Conservation (phyloP, 2,888 invertebrate species). For the Rotaria sp. region DNA sequence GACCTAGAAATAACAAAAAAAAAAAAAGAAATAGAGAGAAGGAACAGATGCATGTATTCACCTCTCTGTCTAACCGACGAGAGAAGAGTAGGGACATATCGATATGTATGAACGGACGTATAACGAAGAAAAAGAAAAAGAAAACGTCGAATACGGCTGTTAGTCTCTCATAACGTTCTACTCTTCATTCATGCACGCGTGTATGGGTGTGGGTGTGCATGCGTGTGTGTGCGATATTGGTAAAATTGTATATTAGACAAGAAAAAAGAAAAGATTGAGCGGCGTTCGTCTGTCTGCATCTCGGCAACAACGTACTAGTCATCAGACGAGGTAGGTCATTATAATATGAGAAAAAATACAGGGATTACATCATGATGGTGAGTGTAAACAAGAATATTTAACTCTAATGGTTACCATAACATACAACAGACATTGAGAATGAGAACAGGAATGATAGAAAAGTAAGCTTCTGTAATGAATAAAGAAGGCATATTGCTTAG, state of each 20-base stretch:
- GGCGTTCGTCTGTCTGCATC: background rate
- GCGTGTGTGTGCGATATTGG: background rate
- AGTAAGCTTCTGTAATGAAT: background rate
- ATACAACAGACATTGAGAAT: background rate
- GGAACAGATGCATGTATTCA: background rate
- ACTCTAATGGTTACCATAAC: background rate
- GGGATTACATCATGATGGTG: background rate
- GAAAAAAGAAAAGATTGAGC: background rate
- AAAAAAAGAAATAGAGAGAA: background rate
- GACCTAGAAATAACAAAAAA: constrained; percentile 4
- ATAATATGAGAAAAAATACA: background rate
- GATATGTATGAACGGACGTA: constrained; percentile 8
- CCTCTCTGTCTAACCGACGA: background rate
- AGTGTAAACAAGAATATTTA: background rate
- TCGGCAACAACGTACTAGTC: background rate
- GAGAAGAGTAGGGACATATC: background rate
- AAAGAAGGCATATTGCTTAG: background rate
- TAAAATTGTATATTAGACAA: constrained; percentile 5
- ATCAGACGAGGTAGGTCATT: constrained; percentile 4
- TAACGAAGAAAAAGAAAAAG: background rate
- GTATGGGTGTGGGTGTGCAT: background rate
- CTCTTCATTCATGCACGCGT: background rate
- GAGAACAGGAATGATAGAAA: background rate
- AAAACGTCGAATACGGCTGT: background rate
- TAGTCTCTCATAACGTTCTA: background rate